A percentile compares a stretch with the other conserved stretches of the same genome.
Conservation (phyloP, 2,113 vertebrate genomes). For the Psittacara wagleri region DNA sequence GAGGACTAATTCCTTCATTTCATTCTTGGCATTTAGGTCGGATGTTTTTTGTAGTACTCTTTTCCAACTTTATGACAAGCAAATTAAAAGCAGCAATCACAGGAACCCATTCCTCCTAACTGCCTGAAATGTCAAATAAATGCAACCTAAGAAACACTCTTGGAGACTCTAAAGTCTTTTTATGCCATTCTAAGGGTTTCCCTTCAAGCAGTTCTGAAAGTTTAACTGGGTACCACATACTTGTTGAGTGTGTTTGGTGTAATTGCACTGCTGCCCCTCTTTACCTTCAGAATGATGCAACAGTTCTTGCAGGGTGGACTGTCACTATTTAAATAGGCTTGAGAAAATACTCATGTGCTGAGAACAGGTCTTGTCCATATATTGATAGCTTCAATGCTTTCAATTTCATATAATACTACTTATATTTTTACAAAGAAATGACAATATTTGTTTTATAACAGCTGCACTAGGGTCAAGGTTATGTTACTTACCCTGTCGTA, state of each 20-base stretch:
- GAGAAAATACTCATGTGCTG: constrained; percentile 19
- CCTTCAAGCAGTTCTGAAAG: neutral
- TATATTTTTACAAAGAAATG: neutral
- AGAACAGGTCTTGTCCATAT: constrained; percentile 9
- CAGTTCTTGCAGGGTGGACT: neutral
- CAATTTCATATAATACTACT: neutral
- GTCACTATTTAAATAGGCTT: neutral
- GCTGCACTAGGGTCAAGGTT: neutral
- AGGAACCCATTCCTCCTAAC: neutral
- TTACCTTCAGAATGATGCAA: constrained; percentile 26
- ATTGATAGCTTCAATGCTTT: neutral
- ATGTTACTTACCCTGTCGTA: neutral
- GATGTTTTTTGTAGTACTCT: neutral
- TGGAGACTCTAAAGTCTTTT: neutral
- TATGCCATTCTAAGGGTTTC: neutral
- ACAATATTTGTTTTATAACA: neutral
- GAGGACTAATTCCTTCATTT: neutral
- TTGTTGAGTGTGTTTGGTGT: neutral
- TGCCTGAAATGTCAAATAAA: neutral
- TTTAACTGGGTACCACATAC: neutral
- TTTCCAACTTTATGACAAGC: neutral
- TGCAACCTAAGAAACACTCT: neutral
- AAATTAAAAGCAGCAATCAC: constrained; percentile 21
- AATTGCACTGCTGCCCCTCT: neutral
- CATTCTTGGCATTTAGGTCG: neutral